A percentile compares a stretch with the other conserved stretches of the same genome.
Evolutionary conservation across 2,888 invertebrate genomes (phyloP).

Genomic region (Adelphocoris suturalis): DNA sequence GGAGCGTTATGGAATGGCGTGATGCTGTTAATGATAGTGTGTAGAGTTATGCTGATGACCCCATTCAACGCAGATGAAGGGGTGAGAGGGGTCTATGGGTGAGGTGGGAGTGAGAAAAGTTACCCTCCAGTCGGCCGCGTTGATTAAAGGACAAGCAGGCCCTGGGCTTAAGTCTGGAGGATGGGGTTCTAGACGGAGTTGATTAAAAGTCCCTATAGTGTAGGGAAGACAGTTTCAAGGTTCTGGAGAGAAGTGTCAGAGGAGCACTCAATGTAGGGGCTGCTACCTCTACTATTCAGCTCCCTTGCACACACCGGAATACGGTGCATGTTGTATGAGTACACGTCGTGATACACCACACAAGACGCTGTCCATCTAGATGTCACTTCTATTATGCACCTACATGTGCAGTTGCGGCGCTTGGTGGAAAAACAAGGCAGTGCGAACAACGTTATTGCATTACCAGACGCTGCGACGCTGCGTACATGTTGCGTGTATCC

Average conservation of each 20-base stretch:
- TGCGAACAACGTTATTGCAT: too few species aligned
- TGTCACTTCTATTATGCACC: background rate
- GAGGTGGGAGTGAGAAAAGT: conserved; percentile 3
- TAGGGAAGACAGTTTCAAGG: background rate
- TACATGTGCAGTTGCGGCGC: background rate
- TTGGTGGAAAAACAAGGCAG: background rate
- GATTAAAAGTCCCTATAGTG: conserved; percentile 24
- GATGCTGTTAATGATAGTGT: background rate
- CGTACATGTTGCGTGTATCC: too few species aligned
- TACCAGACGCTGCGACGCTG: too few species aligned
- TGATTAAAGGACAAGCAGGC: conserved; percentile 37
- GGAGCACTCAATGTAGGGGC: background rate
- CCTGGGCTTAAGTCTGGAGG: conserved; percentile 4
- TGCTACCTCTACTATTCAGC: background rate
- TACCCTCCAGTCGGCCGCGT: background rate
- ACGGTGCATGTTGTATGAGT: background rate
- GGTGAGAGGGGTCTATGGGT: background rate
- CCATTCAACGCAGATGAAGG: conserved; percentile 12
- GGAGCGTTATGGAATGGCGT: background rate
- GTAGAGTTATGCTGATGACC: conserved; percentile 20
- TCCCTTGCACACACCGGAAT: background rate
- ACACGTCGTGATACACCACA: conserved; percentile 32
- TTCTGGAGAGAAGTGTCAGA: background rate
- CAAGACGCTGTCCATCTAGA: background rate
- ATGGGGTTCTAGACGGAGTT: conserved; percentile 33